A percentile compares a stretch with the other conserved stretches of the same genome.
Conservation (phyloP, 1,140 invertebrate species). For the Hypothenemus hampei region DNA sequence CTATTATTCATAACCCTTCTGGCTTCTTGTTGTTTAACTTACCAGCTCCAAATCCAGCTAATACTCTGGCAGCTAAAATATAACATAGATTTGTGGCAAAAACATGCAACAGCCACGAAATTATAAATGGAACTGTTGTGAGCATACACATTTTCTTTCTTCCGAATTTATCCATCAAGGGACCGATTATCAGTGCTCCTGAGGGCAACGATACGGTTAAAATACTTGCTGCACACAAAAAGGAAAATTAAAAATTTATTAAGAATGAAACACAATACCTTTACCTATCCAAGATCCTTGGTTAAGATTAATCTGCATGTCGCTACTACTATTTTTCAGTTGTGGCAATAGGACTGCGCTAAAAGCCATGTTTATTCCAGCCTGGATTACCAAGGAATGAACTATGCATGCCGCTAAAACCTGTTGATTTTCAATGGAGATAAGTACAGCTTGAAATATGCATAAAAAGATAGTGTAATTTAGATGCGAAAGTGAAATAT, state of each 20-base stretch:
- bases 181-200: conserved; percentile 51
- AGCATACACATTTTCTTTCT: conserved; percentile 55
- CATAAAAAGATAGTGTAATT: too few species aligned
- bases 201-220: conserved; percentile 52
- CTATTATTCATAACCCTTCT: not conserved
- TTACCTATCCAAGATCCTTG: conserved; percentile 52
- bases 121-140: conserved; percentile 51
- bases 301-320: conserved; percentile 35
- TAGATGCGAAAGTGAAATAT: too few species aligned
- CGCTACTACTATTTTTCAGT: conserved; percentile 38
- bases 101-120: conserved; percentile 55
- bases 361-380: conserved; percentile 52
- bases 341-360: conserved; percentile 51
- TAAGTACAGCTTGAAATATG: too few species aligned
- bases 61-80: conserved; percentile 49
- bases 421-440: conserved; percentile 33
- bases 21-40: not conserved
- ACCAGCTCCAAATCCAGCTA: conserved; percentile 51
- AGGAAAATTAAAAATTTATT: not conserved
- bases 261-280: not conserved
- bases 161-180: conserved; percentile 60
- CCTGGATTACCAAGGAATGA: conserved; percentile 49
- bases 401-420: conserved; percentile 46
- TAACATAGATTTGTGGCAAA: conserved; percentile 42
- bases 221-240: conserved; percentile 50